These are phyloP conservation scores for Ethmia dodecea DNA, from an alignment of 2,888 invertebrate genomes.

Conservation along the genomic window DNA sequence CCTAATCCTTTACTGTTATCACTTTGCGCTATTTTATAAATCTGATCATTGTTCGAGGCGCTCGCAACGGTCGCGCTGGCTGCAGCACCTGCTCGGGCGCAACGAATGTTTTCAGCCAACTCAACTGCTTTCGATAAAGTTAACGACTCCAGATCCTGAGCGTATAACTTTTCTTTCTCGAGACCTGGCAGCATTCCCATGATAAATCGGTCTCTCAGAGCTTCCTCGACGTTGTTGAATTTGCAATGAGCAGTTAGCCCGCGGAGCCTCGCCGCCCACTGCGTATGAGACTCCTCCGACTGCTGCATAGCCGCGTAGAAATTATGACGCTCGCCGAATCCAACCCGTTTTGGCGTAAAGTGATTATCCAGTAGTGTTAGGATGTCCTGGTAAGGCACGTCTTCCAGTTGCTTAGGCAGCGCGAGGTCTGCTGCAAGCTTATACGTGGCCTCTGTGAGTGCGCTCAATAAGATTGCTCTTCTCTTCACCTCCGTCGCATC, in stretches of 20 bases:
- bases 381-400: slow-evolving; percentile 17
- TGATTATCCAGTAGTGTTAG: slow-evolving; percentile 20
- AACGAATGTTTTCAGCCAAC: slow-evolving; percentile 20
- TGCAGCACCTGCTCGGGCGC: slow-evolving; percentile 19
- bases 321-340: slow-evolving; percentile 25
- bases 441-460: slow-evolving; percentile 18
- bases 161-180: slow-evolving; percentile 24
- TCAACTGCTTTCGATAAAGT: slow-evolving; percentile 24
- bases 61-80: not conserved
- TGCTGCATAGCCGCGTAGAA: slow-evolving; percentile 25
- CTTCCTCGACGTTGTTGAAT: slow-evolving; percentile 22
- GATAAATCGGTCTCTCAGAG: slow-evolving; percentile 20
- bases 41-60: slow-evolving; percentile 1
- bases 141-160: slow-evolving; percentile 16
- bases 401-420: slow-evolving; percentile 10
- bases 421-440: slow-evolving; percentile 17
- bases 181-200: slow-evolving; percentile 22
- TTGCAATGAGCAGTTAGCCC: slow-evolving; percentile 20
- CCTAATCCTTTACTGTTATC: not conserved
- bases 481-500: slow-evolving; percentile 11
- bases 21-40: slow-evolving; percentile 5
- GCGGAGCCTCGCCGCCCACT: slow-evolving; percentile 23
- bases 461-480: slow-evolving; percentile 18
- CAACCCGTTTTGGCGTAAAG: slow-evolving; percentile 23
- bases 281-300: slow-evolving; percentile 17